Base-by-base conservation (phyloP, 2,888 invertebrate genomes). In the Catocala nupta region DNA sequence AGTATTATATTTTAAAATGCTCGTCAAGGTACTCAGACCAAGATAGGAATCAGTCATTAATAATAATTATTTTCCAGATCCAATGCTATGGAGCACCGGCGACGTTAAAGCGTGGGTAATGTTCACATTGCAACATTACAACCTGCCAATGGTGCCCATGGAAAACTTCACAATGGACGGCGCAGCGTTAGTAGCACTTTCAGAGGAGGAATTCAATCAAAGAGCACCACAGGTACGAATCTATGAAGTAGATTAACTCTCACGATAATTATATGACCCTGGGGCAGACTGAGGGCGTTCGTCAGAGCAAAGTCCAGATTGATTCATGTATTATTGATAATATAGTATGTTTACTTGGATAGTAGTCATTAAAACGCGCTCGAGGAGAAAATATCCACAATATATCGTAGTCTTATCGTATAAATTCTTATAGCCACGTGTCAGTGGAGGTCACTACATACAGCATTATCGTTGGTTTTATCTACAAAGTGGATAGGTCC, bases 41-140 rank as follows among this genome's bases (percentile, higher is more conserved):
- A 9, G 36, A 47, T 16, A 16, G 2, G 16, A 8, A 16, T 7
- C 16, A 25, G 11, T 16, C 13, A 16, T 16, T 47, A 10, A 47
- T 47, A 16, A n/a, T 50, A 33, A 36, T 3, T 57, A 53, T 75
- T 64, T 93, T 93, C 7, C 92, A 99, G 99, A 99, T 95, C 98
- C 99, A 71, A 95, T 96, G 85, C 96, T 96, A 80, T 99, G 99
- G 99, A 97, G 96, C 78, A 94, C 96, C 12, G 95, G 96, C 65
- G 97, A 99, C 86, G 98, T 98, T 53, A 96, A 97, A 73, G 96
- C 97, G 25, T 99, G 99, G 99, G 95, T 98, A 65, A 96, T 97
- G 87, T 98, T 97, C 96, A 98, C 98, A 78, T 95, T 97, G 66
- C 95, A 96, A 81, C 97, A 98, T 87, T 97, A 97, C 88, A 96